Evolutionary conservation across 2,797 vertebrate species (phyloP), one percentile per base, ranked within the genome.

Genomic region (Eurystomus glaucurus): DNA sequence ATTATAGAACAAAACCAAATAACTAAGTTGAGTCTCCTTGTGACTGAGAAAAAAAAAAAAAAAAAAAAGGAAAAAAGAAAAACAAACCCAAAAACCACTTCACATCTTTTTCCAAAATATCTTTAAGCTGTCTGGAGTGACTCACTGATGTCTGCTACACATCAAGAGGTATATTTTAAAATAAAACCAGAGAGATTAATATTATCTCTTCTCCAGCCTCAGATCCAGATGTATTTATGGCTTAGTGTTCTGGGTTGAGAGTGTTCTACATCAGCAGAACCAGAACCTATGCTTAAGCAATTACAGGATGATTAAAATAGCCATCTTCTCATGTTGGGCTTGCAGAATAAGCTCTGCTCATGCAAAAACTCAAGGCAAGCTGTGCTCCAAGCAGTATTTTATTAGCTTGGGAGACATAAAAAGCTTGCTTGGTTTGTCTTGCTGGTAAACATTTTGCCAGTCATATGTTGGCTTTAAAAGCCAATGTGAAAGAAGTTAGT

Each of bases 301-400:
- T 64, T 68, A 54, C n/a, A 72, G 84, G 50, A 71, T 54, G 85
- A 95, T 95, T 66, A 97, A 97, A 98, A 98, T 97, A 98, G 85
- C 87, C 1, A 5, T 82, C 35, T 93, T 78, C 72, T 95, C 65
- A 58, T 92, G 86, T 61, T 97, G 89, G 72, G 48, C 81, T 93
- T 60, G 64, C 75, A 90, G 70, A 89, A 77, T 87, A 61, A 82
- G 85, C 48, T 78, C 4, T 66, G 50, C 71, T 10, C 0, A 0
- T 74, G 90, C 76, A 88, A 68, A 89, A 94, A 58, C 28, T 4
- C 76, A 77, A 94, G 72, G 80, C 61, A 82, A 65, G 37, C 82
- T 75, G 72, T 71, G 54, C 81, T 79, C 70, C 68, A 72, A 85
- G 72, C 41, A 84, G 50, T 91, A 54, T 65, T 94, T 96, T 95